A percentile compares a stretch with the other conserved stretches of the same genome.
phyloP scores from a whole-genome alignment of 2,888 invertebrate species.

The Serrognathus titanus region DNA sequence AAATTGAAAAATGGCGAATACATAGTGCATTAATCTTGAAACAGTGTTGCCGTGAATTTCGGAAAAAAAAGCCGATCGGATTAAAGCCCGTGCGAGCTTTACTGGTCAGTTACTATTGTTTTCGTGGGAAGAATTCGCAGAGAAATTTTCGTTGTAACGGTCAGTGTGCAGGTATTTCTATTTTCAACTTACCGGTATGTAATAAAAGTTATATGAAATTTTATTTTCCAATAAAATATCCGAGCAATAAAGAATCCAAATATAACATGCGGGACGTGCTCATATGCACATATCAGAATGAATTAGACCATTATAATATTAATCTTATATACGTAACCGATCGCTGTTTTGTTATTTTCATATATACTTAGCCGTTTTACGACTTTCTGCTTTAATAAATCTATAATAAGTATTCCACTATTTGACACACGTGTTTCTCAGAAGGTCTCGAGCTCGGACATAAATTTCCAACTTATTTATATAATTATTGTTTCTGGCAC shows the following conservation, averaged over 20 bases:
- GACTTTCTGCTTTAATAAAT: slow-evolving; percentile 35
- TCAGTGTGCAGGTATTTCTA: slow-evolving; percentile 8
- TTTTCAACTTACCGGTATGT: slow-evolving; percentile 12
- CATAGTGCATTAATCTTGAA: slow-evolving; percentile 17
- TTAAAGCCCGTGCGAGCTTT: slow-evolving; percentile 15
- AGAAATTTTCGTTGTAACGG: slow-evolving; percentile 7
- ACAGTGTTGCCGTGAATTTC: slow-evolving; percentile 16
- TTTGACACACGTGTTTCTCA: slow-evolving; percentile 32
- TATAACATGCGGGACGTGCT: slow-evolving; percentile 37
- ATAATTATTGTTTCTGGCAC: slow-evolving; percentile 19
- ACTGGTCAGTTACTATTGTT: slow-evolving; percentile 9
- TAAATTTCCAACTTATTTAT: slow-evolving; percentile 20
- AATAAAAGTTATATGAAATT: slow-evolving; percentile 15
- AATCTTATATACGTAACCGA: slow-evolving; percentile 30
- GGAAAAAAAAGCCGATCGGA: slow-evolving; percentile 16
- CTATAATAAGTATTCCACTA: slow-evolving; percentile 34
- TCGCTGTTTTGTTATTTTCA: slow-evolving; percentile 35
- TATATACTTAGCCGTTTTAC: slow-evolving; percentile 31
- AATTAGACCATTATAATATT: slow-evolving; percentile 41
- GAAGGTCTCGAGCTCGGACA: slow-evolving; percentile 12
- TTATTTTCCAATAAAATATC: slow-evolving; percentile 33
- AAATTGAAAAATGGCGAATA: slow-evolving; percentile 15
- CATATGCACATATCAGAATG: slow-evolving; percentile 35
- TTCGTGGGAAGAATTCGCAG: slow-evolving; percentile 4
- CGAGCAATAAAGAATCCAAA: slow-evolving; percentile 33